phyloP scores from a whole-genome alignment of 2,113 vertebrate genomes.

The Pagrus major region DNA sequence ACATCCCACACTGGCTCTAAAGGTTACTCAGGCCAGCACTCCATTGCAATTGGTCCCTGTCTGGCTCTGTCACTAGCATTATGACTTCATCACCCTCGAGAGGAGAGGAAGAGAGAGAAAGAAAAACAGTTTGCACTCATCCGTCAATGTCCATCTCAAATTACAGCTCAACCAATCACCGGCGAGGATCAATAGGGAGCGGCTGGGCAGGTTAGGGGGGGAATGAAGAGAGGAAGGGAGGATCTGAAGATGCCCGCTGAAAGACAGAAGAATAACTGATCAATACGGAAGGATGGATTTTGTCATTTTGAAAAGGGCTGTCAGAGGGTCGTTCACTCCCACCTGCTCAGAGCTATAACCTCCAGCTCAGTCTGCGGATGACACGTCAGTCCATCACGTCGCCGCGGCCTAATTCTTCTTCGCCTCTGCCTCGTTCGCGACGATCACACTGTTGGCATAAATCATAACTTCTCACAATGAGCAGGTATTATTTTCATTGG shows the following conservation, averaged over 20 bases:
- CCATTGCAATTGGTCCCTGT: constrained; percentile 77
- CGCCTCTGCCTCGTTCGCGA: constrained; percentile 1
- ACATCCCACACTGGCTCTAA: constrained; percentile 76
- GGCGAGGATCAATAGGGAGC: constrained; percentile 88
- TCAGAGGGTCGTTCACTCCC: constrained; percentile 71
- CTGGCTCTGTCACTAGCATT: constrained; percentile 76
- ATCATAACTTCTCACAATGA: constrained; percentile 34
- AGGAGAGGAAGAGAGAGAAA: constrained; percentile 80
- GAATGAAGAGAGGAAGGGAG: constrained; percentile 78
- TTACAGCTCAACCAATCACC: constrained; percentile 88
- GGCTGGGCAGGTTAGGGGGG: constrained; percentile 79
- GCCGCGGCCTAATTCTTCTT: constrained; percentile 15
- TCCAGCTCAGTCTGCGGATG: constrained; percentile 41
- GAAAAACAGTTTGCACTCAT: constrained; percentile 86
- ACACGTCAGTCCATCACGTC: constrained; percentile 67
- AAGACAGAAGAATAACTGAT: constrained; percentile 86
- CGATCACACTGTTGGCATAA: constrained; percentile 36
- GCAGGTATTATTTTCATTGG: constrained; percentile 54
- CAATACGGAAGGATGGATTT: constrained; percentile 81
- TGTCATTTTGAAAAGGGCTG: constrained; percentile 82
- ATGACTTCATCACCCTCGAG: constrained; percentile 87
- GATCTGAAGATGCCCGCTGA: constrained; percentile 81
- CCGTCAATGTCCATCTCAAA: constrained; percentile 90
- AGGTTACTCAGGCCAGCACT: constrained; percentile 77
- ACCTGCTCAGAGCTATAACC: constrained; percentile 69